phyloP scores from a whole-genome alignment of 2,113 vertebrate genomes.

The Aspiorhynchus laticeps region DNA sequence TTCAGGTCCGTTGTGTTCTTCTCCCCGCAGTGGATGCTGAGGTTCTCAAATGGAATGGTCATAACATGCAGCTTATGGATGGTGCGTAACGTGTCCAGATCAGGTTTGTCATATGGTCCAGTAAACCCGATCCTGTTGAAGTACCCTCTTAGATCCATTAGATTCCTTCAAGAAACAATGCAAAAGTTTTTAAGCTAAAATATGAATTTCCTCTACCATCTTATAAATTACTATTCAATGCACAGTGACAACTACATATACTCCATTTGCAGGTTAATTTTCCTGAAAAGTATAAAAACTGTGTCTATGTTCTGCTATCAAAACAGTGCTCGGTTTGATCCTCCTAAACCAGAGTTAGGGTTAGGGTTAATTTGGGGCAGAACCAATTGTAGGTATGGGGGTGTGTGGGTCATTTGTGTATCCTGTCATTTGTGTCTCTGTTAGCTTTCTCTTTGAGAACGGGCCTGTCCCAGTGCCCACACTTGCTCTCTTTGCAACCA shows the following conservation, averaged over 20 bases:
- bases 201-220: neutral
- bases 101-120: slow-evolving; percentile 63
- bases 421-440: too few species aligned
- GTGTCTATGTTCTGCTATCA: neutral
- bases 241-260: neutral
- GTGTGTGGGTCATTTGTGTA: neutral
- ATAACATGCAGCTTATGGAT: slow-evolving; percentile 78
- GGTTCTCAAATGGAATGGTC: slow-evolving; percentile 84
- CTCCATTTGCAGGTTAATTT: neutral
- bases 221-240: neutral
- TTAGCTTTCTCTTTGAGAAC: too few species aligned
- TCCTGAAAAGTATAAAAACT: neutral
- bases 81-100: slow-evolving; percentile 77
- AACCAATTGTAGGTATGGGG: neutral
- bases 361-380: neutral
- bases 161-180: slow-evolving; percentile 18
- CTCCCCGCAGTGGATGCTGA: slow-evolving; percentile 85
- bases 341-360: neutral
- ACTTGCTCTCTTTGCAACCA: too few species aligned
- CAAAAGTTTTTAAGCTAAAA: neutral
- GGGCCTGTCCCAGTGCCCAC: too few species aligned
- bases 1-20: slow-evolving; percentile 73
- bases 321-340: neutral
- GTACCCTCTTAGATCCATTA: slow-evolving; percentile 83
- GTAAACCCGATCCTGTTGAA: slow-evolving; percentile 84